These are phyloP conservation scores for Pachliopta kotzebuea DNA, from an alignment of 2,888 invertebrate species.

Conservation along the genomic window DNA sequence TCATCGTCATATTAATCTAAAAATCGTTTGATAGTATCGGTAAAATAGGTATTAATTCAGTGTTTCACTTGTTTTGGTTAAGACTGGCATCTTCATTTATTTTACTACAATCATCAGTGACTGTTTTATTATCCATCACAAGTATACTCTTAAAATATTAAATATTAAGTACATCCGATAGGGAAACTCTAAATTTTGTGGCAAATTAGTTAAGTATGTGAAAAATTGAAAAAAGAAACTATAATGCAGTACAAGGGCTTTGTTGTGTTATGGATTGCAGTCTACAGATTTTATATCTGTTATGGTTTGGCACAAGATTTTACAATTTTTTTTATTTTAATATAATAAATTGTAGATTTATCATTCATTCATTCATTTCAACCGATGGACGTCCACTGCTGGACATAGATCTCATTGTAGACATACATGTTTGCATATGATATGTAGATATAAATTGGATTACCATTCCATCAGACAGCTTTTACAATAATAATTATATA, in stretches of 20 bases:
- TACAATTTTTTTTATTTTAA: background rate
- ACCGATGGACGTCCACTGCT: too few species aligned
- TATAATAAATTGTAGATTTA: background rate
- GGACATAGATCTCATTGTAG: too few species aligned
- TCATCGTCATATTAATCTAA: constrained; percentile 36
- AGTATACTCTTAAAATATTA: too few species aligned
- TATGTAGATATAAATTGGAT: too few species aligned
- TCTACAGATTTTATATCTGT: background rate
- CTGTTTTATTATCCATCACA: background rate
- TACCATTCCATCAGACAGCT: too few species aligned
- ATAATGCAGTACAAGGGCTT: background rate
- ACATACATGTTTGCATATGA: too few species aligned
- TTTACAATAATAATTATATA: too few species aligned
- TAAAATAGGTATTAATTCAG: constrained; percentile 43
- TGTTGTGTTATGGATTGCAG: background rate
- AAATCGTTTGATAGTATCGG: constrained; percentile 33
- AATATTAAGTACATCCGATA: too few species aligned
- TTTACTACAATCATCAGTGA: background rate
- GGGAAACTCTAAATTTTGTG: background rate
- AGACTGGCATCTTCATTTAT: constrained; percentile 40
- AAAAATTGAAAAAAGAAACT: background rate
- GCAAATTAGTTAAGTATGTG: background rate
- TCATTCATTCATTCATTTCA: too few species aligned
- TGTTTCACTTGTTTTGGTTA: constrained; percentile 43
- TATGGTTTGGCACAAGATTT: background rate